Evolutionary conservation across 2,797 vertebrate genomes (phyloP).

Genomic region (Pangasius mekongensis): DNA sequence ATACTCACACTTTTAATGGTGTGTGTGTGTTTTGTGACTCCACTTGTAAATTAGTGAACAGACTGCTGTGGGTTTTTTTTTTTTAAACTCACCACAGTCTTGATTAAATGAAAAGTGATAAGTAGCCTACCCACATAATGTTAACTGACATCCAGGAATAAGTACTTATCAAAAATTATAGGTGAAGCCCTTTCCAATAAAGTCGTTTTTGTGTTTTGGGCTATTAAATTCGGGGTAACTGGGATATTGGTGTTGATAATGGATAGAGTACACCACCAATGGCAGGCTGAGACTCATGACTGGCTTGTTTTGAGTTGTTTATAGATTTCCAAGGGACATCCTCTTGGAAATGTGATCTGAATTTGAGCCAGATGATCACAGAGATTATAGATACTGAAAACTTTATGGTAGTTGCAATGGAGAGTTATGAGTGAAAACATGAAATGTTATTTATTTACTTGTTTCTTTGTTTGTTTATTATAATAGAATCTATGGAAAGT

Average conservation of each 20-base stretch:
- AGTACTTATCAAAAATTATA: background rate
- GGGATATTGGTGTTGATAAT: background rate
- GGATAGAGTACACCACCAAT: background rate
- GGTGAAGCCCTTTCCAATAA: background rate
- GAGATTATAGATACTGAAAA: background rate
- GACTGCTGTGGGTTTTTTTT: background rate
- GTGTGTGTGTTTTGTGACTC: background rate
- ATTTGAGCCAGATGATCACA: background rate
- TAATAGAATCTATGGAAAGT: background rate
- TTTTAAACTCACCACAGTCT: background rate
- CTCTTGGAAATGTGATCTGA: background rate
- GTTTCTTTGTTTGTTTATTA: background rate
- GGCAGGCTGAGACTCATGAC: background rate
- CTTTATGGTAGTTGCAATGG: background rate
- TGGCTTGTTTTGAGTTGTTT: background rate
- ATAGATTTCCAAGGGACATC: background rate
- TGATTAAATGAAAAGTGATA: constrained; percentile 3
- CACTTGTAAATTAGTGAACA: background rate
- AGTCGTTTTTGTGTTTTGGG: background rate
- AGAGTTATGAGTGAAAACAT: background rate
- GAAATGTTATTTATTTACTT: background rate
- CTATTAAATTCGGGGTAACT: background rate
- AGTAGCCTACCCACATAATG: background rate
- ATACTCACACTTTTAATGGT: background rate
- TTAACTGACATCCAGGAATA: background rate